Evolutionary conservation across 92 coral and sea anemone species (phyloP).

Genomic region (Parazoanthus swiftii): DNA sequence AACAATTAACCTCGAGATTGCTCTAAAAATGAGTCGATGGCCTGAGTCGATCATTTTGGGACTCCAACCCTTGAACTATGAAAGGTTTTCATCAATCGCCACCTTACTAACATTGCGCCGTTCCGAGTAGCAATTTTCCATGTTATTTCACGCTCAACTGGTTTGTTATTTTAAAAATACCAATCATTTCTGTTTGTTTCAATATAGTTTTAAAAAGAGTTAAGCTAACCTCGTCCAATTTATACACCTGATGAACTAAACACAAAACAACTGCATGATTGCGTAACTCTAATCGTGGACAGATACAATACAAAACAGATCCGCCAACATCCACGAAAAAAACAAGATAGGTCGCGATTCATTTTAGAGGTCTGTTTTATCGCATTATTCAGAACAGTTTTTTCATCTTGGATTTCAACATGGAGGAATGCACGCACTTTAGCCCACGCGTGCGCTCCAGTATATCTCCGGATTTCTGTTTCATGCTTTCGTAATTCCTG

Average conservation of each 20-base stretch:
- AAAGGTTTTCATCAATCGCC: not conserved
- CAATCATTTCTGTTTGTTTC: not conserved
- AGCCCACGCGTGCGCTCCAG: not conserved
- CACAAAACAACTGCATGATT: not conserved
- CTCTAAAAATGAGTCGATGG: too few relatives aligned
- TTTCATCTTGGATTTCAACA: constrained; percentile 8
- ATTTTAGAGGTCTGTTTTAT: not conserved
- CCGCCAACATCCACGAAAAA: not conserved
- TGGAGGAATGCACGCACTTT: not conserved
- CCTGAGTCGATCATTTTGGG: not conserved
- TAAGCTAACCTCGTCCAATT: not conserved
- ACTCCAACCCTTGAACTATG: not conserved
- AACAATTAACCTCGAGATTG: not conserved
- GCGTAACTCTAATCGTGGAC: not conserved
- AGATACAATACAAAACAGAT: not conserved
- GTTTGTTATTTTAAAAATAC: too few relatives aligned
- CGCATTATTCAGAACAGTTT: not conserved
- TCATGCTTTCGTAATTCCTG: constrained; percentile 6
- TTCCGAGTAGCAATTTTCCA: not conserved
- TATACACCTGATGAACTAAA: not conserved
- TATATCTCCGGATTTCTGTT: not conserved
- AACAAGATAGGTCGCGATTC: not conserved
- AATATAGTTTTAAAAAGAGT: not conserved
- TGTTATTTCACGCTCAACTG: not conserved
- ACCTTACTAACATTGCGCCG: not conserved